Base-by-base conservation (phyloP, 2,113 vertebrate genomes). In the Lasiurus cinereus region DNA sequence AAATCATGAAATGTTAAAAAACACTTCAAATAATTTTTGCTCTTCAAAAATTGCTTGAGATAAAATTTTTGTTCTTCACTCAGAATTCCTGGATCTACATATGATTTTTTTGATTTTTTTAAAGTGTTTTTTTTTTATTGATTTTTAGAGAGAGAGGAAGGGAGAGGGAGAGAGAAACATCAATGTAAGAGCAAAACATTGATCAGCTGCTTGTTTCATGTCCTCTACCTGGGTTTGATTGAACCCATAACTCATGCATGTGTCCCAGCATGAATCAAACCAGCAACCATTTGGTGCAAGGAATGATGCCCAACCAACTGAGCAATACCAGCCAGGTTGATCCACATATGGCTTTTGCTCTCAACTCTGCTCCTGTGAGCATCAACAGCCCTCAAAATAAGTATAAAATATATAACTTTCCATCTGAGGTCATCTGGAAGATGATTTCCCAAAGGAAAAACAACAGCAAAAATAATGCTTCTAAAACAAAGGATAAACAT, bases 1-100 rank as follows among this genome's bases (percentile, higher is more conserved):
- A 97, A 92, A 95, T 70, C 72, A 86, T 82, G 90, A 93, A 82
- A 92, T 79, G 64, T 95, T 92, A 87, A 94, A 91, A 91, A 88
- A 90, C 54, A 88, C 8, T 83, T 84, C 24, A 95, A 77, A 77
- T 83, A 92, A 83, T 43, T 93, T n/a, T 24, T 70, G 9, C 67
- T 90, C 72, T 89, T 90, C 48, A 82, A 66, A 83, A 92, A 73
- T 50, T 72, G n/a, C 31, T 88, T 73, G 87, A 24, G 86, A 64
- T 64, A 8, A 79, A 83, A 72, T 43, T 93, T 93, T 94, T 96
- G 16, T 64, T 90, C 9, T 90, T 95, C 29, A 59, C 15, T 66
- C 50, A 24, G 7, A 92, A 95, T 95, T 90, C 52, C 46, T 94
- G 6, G 56, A 83, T 83, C 18, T 22, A 69, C 36, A 50, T 19